Evolutionary conservation across 2,113 vertebrate genomes (phyloP).

Genomic region (Forbesichthys papilliferus): DNA sequence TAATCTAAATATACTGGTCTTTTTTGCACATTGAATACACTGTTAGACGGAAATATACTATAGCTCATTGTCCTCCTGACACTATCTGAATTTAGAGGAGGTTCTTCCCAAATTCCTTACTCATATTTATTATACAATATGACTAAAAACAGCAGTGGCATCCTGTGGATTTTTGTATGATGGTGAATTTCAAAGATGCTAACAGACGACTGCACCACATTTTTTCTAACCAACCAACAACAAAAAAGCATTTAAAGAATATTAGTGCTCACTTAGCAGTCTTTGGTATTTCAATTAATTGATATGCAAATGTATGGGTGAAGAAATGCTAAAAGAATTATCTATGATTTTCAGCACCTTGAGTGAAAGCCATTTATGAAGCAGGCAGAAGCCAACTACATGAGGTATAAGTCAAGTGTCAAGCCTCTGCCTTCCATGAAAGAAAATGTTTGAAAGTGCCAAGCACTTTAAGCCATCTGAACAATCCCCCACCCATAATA

Average conservation of each 20-base stretch:
- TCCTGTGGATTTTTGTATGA: neutral
- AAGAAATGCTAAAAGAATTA: slow-evolving; percentile 6
- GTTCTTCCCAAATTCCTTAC: neutral
- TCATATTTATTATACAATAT: neutral
- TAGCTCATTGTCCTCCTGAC: neutral
- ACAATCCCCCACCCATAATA: neutral
- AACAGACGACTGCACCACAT: neutral
- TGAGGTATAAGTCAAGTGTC: slow-evolving; percentile 17
- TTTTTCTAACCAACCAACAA: neutral
- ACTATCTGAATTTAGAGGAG: neutral
- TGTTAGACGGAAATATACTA: neutral
- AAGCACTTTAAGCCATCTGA: slow-evolving; percentile 3
- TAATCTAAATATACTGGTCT: too few species aligned
- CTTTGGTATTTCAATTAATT: neutral
- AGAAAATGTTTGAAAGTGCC: slow-evolving; percentile 24
- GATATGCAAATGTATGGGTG: slow-evolving; percentile 8
- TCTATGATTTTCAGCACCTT: slow-evolving; percentile 8
- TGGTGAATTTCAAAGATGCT: too few species aligned
- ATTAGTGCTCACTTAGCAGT: neutral
- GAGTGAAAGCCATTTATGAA: slow-evolving; percentile 29
- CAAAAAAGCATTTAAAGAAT: slow-evolving; percentile 1
- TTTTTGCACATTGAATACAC: neutral
- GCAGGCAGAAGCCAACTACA: slow-evolving; percentile 15
- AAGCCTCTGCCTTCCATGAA: slow-evolving; percentile 28
- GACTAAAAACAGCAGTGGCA: neutral